These are phyloP conservation scores for Spilogale gracilis DNA, from an alignment of 2,113 vertebrate species.

Conservation along the genomic window DNA sequence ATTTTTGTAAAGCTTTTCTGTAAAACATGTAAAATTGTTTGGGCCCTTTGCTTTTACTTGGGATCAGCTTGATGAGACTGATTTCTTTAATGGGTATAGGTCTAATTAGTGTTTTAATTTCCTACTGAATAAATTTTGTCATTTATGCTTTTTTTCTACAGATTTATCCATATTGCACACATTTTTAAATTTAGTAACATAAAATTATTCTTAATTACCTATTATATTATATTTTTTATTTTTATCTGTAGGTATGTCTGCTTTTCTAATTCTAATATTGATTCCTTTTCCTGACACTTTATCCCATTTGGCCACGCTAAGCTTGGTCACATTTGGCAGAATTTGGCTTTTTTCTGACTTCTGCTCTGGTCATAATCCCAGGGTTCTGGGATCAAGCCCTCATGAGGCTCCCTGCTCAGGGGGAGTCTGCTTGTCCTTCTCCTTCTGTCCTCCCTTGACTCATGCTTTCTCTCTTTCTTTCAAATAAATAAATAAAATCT, in stretches of 20 bases:
- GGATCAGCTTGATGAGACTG: background rate
- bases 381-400: no score
- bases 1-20: background rate
- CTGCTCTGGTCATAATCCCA: no score
- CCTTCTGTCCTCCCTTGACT: no score
- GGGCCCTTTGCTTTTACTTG: background rate
- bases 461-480: no score
- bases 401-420: no score
- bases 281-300: background rate
- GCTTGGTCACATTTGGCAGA: background rate
- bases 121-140: background rate
- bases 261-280: background rate
- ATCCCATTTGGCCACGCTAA: rapidly evolving
- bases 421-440: no score
- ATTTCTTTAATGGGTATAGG: background rate
- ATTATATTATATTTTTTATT: background rate
- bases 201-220: background rate
- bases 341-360: background rate
- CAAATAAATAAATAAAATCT: no score
- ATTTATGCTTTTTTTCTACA: background rate
- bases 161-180: background rate
- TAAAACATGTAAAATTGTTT: background rate
- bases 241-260: background rate
- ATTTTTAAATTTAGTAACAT: constrained; percentile 21
- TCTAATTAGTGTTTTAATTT: background rate